A percentile compares a stretch with the other conserved stretches of the same genome.
Conservation (phyloP, 1,140 invertebrate species). For the Panagrolaimus sp. region DNA sequence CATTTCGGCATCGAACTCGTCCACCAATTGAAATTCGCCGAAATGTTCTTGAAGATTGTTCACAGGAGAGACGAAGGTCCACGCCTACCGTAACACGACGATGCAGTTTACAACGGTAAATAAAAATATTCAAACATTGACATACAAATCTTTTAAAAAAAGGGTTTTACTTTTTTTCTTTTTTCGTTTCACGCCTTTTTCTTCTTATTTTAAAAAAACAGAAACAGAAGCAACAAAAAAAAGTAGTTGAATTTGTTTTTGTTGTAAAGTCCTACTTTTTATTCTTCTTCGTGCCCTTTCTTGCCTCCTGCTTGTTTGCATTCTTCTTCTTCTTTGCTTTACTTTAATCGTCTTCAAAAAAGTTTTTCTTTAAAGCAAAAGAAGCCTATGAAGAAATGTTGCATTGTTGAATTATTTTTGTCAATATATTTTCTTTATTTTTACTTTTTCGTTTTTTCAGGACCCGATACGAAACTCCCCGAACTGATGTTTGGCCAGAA, state of each 20-base stretch:
- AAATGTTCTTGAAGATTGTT: conserved; percentile 18
- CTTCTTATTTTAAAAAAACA: too few species aligned
- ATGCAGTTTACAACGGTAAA: conserved; percentile 34
- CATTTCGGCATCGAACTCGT: conserved; percentile 44
- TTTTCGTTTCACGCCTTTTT: neutral
- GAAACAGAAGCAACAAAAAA: too few species aligned
- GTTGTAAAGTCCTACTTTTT: too few species aligned
- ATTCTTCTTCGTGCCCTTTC: too few species aligned
- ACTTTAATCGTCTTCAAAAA: neutral
- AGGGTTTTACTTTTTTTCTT: conserved; percentile 5
- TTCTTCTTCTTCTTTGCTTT: neutral
- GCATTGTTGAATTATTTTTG: neutral
- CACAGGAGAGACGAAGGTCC: conserved; percentile 34
- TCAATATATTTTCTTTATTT: neutral
- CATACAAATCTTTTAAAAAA: neutral
- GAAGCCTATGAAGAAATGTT: neutral
- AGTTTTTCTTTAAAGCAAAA: neutral
- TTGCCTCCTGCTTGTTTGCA: conserved; percentile 3
- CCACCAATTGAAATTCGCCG: conserved; percentile 27
- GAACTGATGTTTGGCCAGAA: conserved; percentile 52
- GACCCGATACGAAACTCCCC: conserved; percentile 13
- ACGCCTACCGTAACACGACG: conserved; percentile 36
- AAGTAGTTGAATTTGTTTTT: too few species aligned
- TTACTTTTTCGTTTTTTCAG: neutral
- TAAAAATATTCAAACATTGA: neutral